phyloP scores from a whole-genome alignment of 2,888 invertebrate genomes.

The Halocaridina rubra region DNA sequence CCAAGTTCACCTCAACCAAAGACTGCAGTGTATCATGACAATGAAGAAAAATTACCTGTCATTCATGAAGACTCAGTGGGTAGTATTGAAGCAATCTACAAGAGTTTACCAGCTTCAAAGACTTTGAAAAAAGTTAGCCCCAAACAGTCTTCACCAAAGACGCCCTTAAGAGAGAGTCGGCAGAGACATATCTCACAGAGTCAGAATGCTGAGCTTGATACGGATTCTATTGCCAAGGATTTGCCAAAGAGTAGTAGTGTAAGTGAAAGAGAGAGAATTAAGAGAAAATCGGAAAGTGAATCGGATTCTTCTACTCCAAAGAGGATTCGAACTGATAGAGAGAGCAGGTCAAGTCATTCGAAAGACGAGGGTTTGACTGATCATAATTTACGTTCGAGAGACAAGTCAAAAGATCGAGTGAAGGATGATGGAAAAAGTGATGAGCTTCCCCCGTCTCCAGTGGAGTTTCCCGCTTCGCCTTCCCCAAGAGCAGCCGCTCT shows the following conservation, averaged over 20 bases:
- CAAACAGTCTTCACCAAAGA: constrained; percentile 16
- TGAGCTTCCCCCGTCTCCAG: constrained; percentile 9
- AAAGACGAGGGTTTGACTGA: constrained; percentile 35
- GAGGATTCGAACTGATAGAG: not conserved
- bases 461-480: constrained; percentile 32
- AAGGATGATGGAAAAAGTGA: constrained; percentile 6
- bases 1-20: constrained; percentile 14
- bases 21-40: not conserved
- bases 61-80: too few relatives aligned
- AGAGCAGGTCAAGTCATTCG: not conserved
- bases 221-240: constrained; percentile 12
- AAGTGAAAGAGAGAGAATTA: constrained; percentile 11
- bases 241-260: not conserved
- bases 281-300: constrained; percentile 44
- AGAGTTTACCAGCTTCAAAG: not conserved
- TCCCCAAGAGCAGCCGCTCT: constrained; percentile 45
- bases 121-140: not conserved
- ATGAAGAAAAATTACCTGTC: constrained; percentile 25
- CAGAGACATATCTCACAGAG: constrained; percentile 13
- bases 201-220: constrained; percentile 13
- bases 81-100: not conserved
- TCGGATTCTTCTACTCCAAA: not conserved
- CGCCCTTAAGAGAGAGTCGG: constrained; percentile 29
- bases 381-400: constrained; percentile 57
- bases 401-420: constrained; percentile 36